Base-by-base conservation (phyloP, 1,140 invertebrate genomes). In the Amphibalanus amphitrite region DNA sequence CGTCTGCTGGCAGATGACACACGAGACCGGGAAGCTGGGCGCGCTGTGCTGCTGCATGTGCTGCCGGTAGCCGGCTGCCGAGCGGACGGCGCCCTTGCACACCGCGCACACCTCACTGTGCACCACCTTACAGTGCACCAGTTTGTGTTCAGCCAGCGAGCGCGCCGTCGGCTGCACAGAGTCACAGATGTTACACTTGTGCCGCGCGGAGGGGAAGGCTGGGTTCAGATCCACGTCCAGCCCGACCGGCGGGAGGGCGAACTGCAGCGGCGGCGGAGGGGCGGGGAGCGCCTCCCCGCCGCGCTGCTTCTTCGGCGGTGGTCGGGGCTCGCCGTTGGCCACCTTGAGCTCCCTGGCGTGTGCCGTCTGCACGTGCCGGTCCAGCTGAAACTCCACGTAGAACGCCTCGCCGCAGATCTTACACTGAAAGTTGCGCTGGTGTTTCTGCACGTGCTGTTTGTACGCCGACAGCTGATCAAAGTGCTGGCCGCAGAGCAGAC, bases 101-200 rank as follows among this genome's bases (percentile, higher is more conserved):
- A 89, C 86, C 0, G 89, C 84, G 75, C 89, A 91, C 68, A n/a
- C 74, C 0, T 73, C 75, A 64, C 71, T 76, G 25, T 73, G 74
- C 0, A 80, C 78, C 59, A 88, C 87, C 84, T 93, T 95, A 77
- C 90, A 92, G 78, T 96, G 93, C 20, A 90, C 90, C 20, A 96
- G 82, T 78, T 97, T 97, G 79, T 97, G 94, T 79, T 96, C 92
- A 6, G 92, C 92, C 0, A 97, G 82, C 1, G 88, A 87, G 0
- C 86, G 86, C 0, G 90, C 86, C 1, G 90, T 91, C 0, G 89
- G 86, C 75, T 90, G 92, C 3, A 95, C 86, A 79, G 95, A 92
- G 78, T 97, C 94, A 79, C 94, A 97, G 74, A 97, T 96, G 77
- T 95, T 92, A 79, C 94, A 97, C 78, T 96, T 96, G 80, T 95